Base-by-base conservation (phyloP, 2,113 vertebrate species). In the Nothoprocta perdicaria region DNA sequence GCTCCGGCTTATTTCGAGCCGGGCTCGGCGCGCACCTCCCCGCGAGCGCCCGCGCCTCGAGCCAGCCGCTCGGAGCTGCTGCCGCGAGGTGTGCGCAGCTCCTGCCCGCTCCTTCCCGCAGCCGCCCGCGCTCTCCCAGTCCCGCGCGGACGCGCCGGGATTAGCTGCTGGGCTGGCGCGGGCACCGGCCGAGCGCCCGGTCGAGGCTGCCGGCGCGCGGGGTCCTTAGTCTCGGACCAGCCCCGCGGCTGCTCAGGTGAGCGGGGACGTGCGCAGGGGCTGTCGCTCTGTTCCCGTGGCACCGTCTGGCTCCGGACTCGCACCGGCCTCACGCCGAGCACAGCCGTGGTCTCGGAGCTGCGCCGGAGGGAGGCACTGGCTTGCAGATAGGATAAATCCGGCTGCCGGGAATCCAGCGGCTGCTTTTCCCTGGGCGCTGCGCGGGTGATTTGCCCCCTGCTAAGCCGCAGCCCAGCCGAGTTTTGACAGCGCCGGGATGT, bases 331-430 rank as follows among this genome's bases (percentile, higher is more conserved):
- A 12, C 38, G 26, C 48, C 10, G 73, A 80, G 80, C 67, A 8
- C 73, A 84, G 73, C 71, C 77, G 90, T 92, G 88, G 91, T 84
- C 27, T 89, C 84, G 48, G 68, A 77, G 88, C 92, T 35, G 62
- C 1, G 50, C 50, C 11, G 22, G 46, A 23, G 65, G n/a, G 38
- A 76, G 82, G 35, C 80, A 87, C 52, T 63, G 22, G 58, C 84
- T 72, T 4, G 65, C 69, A 35, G 57, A 76, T 77, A 77, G 46
- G 66, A 50, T 26, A 67, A 4, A 60, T 24, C 83, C 84, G 80
- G 40, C 38, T 2, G 19, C 63, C 50, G 0, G 86, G 87, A 87
- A 76, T 91, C 91, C 71, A 13, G 24, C 7, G 72, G 68, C 24
- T 52, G 48, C 24, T 52, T 40, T 72, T 71, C 31, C 46, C 24